Conservation (phyloP, 2,888 invertebrate species). For the Sinopyrophorus schimmeli region DNA sequence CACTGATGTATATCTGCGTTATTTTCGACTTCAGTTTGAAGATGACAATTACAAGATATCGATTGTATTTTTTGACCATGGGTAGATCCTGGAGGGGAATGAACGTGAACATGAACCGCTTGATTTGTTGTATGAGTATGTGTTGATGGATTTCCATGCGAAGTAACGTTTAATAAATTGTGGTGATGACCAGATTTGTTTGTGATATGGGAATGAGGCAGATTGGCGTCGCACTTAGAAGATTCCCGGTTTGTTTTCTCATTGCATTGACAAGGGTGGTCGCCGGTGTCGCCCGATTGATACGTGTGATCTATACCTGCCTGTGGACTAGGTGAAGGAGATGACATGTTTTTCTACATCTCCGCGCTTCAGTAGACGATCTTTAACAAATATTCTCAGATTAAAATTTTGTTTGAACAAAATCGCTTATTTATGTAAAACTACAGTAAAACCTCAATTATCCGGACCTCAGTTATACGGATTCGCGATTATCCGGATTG, state of each 20-base stretch:
- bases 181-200: conserved; percentile 37
- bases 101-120: conserved; percentile 47
- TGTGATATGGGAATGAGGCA: conserved; percentile 27
- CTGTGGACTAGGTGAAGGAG: conserved; percentile 50
- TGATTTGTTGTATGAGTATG: conserved; percentile 45
- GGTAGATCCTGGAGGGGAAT: conserved; percentile 46
- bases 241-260: conserved; percentile 43
- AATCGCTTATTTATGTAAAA: too few species aligned
- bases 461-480: too few species aligned
- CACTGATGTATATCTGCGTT: conserved; percentile 39
- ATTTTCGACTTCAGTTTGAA: conserved; percentile 45
- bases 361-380: too few species aligned
- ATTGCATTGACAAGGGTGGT: conserved; percentile 49
- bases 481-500: too few species aligned
- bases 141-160: conserved; percentile 39
- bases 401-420: too few species aligned
- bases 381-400: too few species aligned
- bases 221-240: conserved; percentile 43
- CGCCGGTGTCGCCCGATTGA: conserved; percentile 51
- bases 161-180: conserved; percentile 35
- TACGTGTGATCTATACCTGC: conserved; percentile 49
- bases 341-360: conserved; percentile 39
- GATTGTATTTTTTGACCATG: conserved; percentile 39
- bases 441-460: too few species aligned
- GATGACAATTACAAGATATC: conserved; percentile 50